A percentile compares a stretch with the other conserved stretches of the same genome.
phyloP scores from a whole-genome alignment of 2,797 vertebrate genomes.

The Anabas testudineus region DNA sequence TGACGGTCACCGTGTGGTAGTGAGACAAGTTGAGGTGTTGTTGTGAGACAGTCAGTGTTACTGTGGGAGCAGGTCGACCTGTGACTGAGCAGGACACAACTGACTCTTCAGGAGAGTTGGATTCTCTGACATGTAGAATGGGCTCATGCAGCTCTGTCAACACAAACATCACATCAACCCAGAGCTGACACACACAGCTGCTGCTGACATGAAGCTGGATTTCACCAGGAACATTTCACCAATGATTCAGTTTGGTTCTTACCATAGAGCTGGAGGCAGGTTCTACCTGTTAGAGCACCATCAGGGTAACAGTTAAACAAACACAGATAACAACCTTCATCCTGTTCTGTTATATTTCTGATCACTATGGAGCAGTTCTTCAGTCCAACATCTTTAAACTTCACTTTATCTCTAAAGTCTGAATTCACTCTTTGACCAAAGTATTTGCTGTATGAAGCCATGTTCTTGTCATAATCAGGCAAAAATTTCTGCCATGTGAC shows the following conservation, averaged over 20 bases:
- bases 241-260: constrained; percentile 2
- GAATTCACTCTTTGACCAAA: constrained; percentile 2
- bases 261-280: constrained; percentile 52
- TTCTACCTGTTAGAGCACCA: constrained; percentile 17
- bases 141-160: no score
- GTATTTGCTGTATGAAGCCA: not conserved
- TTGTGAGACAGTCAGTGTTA: constrained; percentile 8
- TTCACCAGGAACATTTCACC: no score
- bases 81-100: no score
- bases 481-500: constrained; percentile 64
- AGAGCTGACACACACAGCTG: no score
- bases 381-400: constrained; percentile 29
- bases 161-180: no score
- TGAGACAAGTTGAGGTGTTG: not conserved
- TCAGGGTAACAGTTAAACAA: constrained; percentile 58
- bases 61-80: no score
- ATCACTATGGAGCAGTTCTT: constrained; percentile 54
- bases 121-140: no score
- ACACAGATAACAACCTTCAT: constrained; percentile 61
- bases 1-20: constrained; percentile 3
- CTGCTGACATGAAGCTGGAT: no score
- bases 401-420: not conserved
- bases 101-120: no score
- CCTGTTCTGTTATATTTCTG: constrained; percentile 9
- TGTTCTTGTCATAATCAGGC: not conserved